Conservation (phyloP, 2,113 vertebrate genomes). For the Patagioenas fasciata region DNA sequence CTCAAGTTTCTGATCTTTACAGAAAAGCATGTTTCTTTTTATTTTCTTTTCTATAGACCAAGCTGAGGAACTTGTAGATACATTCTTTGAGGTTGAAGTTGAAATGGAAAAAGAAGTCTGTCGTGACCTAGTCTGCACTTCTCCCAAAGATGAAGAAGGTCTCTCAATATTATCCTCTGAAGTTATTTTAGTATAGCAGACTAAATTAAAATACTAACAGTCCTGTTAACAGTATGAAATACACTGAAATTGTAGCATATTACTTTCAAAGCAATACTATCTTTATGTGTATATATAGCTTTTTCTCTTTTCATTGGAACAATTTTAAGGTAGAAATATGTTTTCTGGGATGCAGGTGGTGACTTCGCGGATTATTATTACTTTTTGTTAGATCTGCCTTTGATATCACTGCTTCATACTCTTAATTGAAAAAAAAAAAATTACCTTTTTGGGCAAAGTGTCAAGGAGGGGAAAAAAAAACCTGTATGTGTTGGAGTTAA, state of each 20-base stretch:
- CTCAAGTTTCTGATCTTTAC: not conserved
- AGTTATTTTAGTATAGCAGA: not conserved
- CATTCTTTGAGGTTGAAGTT: constrained; percentile 97
- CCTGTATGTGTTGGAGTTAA: not conserved
- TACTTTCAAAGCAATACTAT: not conserved
- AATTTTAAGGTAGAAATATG: not conserved
- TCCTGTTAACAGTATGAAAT: not conserved
- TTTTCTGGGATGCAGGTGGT: not conserved
- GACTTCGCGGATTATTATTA: not conserved
- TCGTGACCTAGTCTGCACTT: constrained; percentile 94
- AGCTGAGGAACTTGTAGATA: constrained; percentile 92
- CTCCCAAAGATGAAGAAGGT: constrained; percentile 98
- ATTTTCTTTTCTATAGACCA: constrained; percentile 71
- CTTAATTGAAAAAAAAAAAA: not conserved
- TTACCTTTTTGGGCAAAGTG: not conserved
- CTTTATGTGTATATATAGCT: not conserved
- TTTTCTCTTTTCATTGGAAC: not conserved
- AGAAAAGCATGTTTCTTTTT: not conserved
- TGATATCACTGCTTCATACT: not conserved
- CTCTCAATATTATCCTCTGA: constrained; percentile 35
- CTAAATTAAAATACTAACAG: not conserved
- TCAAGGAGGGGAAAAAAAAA: not conserved
- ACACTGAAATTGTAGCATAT: not conserved
- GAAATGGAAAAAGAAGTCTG: constrained; percentile 98
- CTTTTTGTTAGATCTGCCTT: not conserved